Evolutionary conservation across 1,140 invertebrate species (phyloP).

Genomic region (Alviniconcha marisindica): DNA sequence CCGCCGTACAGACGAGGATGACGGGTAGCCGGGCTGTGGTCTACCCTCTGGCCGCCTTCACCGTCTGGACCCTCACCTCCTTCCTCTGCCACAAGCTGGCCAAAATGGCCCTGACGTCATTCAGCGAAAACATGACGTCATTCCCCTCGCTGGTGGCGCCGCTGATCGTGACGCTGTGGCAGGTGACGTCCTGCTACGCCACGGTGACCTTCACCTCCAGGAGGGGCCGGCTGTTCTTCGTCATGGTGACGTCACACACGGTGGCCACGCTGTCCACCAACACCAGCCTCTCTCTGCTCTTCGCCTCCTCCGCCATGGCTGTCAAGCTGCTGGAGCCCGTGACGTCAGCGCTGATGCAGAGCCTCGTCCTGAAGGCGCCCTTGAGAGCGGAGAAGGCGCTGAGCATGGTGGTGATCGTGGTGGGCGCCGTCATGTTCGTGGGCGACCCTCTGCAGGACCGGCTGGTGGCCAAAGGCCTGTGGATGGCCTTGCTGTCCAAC

Average conservation of each 20-base stretch:
- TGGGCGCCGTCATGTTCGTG: slow-evolving; percentile 39
- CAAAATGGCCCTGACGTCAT: slow-evolving; percentile 9
- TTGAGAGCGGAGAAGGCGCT: background rate
- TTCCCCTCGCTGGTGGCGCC: background rate
- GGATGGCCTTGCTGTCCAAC: slow-evolving; percentile 40
- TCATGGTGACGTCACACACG: slow-evolving; percentile 21
- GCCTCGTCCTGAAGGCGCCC: slow-evolving; percentile 8
- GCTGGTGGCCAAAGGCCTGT: background rate
- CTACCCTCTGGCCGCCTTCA: slow-evolving; percentile 9
- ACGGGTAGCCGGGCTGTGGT: background rate
- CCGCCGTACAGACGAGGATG: background rate
- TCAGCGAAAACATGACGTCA: background rate
- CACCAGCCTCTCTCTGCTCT: slow-evolving; percentile 44
- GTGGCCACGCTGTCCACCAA: slow-evolving; percentile 46
- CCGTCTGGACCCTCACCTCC: slow-evolving; percentile 33
- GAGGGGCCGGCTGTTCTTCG: background rate
- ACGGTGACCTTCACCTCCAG: background rate
- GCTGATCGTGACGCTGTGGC: background rate
- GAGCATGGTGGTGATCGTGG: slow-evolving; percentile 39
- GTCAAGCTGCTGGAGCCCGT: slow-evolving; percentile 49
- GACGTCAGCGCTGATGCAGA: slow-evolving; percentile 41
- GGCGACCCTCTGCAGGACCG: slow-evolving; percentile 1
- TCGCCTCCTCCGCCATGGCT: slow-evolving; percentile 46
- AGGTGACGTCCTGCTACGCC: slow-evolving; percentile 6
- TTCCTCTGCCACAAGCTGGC: slow-evolving; percentile 36